phyloP scores from a whole-genome alignment of 2,797 vertebrate genomes.

The Siniperca obscura region DNA sequence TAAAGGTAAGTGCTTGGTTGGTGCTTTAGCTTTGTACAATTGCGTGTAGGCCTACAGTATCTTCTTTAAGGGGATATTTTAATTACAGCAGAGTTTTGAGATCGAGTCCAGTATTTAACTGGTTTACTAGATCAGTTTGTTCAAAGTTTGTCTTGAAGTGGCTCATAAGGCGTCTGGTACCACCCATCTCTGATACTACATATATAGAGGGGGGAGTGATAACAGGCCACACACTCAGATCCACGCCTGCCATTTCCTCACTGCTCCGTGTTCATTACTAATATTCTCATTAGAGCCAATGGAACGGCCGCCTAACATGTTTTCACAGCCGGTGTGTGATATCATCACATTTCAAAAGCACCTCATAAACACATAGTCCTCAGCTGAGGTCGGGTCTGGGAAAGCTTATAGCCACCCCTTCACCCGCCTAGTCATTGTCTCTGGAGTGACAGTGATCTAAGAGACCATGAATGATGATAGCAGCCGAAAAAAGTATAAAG shows the following conservation, averaged over 20 bases:
- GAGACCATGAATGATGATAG: constrained; percentile 49
- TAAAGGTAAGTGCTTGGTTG: neutral
- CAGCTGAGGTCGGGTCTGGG: constrained; percentile 63
- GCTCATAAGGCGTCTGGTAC: constrained; percentile 25
- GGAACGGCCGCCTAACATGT: constrained; percentile 62
- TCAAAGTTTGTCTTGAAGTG: constrained; percentile 19
- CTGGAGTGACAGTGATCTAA: constrained; percentile 64
- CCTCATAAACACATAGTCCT: constrained; percentile 72
- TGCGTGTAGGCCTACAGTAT: neutral
- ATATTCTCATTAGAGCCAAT: constrained; percentile 69
- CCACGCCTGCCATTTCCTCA: constrained; percentile 47
- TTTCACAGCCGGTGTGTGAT: constrained; percentile 82
- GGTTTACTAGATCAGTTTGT: constrained; percentile 34
- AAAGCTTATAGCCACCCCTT: constrained; percentile 61
- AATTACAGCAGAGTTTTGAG: neutral
- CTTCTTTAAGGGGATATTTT: neutral
- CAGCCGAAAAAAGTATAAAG: constrained; percentile 35
- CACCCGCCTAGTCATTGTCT: constrained; percentile 55
- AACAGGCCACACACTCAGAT: constrained; percentile 70
- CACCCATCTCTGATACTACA: constrained; percentile 23
- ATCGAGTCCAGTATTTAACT: neutral
- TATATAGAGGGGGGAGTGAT: constrained; percentile 26
- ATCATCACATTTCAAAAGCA: constrained; percentile 79
- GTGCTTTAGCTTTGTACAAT: neutral
- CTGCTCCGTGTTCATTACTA: constrained; percentile 47